Evolutionary conservation across 2,888 invertebrate genomes (phyloP).

Genomic region (Trissoscelio sp.): DNA sequence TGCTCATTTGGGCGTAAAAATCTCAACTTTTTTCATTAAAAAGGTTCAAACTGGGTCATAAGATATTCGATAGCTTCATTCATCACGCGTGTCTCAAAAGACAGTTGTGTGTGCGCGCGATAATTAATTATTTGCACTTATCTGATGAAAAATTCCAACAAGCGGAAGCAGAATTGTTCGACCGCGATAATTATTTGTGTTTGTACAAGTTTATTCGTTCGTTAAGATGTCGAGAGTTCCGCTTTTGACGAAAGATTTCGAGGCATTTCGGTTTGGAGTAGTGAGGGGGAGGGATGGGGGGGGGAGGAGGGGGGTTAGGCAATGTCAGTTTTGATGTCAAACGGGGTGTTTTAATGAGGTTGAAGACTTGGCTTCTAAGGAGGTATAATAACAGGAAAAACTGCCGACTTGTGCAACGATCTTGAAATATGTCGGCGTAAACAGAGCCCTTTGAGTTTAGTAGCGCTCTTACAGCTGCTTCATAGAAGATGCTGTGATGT

Average conservation of each 20-base stretch:
- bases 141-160: background rate
- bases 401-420: too few relatives aligned
- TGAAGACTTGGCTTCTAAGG: constrained; percentile 2
- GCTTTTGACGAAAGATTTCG: constrained; percentile 7
- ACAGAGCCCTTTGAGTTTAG: too few relatives aligned
- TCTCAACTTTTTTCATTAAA: background rate
- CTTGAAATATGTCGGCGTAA: too few relatives aligned
- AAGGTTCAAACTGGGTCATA: background rate
- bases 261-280: too few relatives aligned
- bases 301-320: too few relatives aligned
- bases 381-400: too few relatives aligned
- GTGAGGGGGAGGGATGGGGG: too few relatives aligned
- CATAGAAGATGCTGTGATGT: too few relatives aligned
- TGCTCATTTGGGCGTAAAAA: background rate
- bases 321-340: constrained; percentile 31
- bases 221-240: too few relatives aligned
- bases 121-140: background rate
- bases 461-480: too few relatives aligned
- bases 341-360: constrained; percentile 25
- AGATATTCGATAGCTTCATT: background rate
- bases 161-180: background rate
- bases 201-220: too few relatives aligned
- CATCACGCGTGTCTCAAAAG: too few relatives aligned
- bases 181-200: background rate
- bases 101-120: background rate